Conservation (phyloP, 1,140 invertebrate genomes). For the Eupristina koningsbergeri region DNA sequence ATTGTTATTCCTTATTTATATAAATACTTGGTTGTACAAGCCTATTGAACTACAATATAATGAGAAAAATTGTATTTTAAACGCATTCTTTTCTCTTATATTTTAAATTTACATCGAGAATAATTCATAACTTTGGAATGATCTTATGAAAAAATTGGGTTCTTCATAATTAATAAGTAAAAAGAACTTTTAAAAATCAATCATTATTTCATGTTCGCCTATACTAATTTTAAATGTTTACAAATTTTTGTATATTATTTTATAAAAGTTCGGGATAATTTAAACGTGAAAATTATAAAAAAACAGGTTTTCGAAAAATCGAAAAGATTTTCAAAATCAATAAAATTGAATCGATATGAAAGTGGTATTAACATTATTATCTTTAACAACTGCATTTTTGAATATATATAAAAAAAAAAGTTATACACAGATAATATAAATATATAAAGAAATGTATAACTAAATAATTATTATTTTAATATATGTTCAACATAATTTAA, state of each 20-base stretch:
- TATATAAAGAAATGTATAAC: background rate
- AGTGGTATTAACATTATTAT: background rate
- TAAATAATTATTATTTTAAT: background rate
- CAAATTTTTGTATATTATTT: background rate
- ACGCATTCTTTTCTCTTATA: background rate
- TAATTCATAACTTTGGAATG: too few relatives aligned
- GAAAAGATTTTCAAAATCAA: too few relatives aligned
- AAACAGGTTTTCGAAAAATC: background rate
- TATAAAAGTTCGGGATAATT: background rate
- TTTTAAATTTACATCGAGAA: background rate
- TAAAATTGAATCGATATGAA: background rate
- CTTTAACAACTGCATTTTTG: background rate
- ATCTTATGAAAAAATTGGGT: too few relatives aligned
- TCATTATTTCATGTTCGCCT: too few relatives aligned
- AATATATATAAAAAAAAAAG: background rate
- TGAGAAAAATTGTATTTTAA: background rate
- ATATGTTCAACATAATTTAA: background rate
- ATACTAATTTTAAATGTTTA: background rate
- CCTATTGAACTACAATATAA: background rate
- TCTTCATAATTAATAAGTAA: too few relatives aligned
- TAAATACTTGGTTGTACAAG: too few relatives aligned
- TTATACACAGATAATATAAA: background rate
- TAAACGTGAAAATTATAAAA: background rate
- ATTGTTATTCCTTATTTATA: background rate
- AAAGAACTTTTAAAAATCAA: too few relatives aligned